Base-by-base conservation (phyloP, 2,888 invertebrate species). In the Philaethria dido region DNA sequence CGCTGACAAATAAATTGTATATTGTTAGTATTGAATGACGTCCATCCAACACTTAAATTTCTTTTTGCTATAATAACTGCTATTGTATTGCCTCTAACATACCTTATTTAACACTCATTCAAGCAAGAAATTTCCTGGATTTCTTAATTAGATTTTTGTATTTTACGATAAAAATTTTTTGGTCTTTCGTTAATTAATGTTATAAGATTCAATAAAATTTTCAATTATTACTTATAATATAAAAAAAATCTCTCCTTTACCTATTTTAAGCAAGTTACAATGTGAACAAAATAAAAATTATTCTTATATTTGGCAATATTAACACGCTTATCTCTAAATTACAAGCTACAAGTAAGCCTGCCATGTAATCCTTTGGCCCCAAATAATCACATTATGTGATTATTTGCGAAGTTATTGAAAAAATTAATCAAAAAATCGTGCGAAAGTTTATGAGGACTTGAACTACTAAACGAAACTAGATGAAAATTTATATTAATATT, bases 21-120 rank as follows among this genome's bases (percentile, higher is more conserved):
- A 84, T 85, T 83, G 84, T 84, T 79, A 80, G 71, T 74, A 72
- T 73, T 74, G 75, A 78, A 77, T 78, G 80, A 81, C 79, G 80
- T 80, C 79, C 76, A 74, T 71, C 76, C 73, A 76, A 74, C 75
- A 77, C 75, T 45, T 60, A 60, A 29, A 45, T 45, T 60, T 64
- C 39, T 64, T 64, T 82, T 80, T 80, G 77, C 81, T 72, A 74
- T 69, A 50, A 64, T 80, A 80, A 80, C 79, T 71, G 81, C 74
- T 71, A 72, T 74, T 72, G 69, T 61, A 80, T 75, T 78, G 74
- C 76, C 62, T 72, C 62, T 74, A 72, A 72, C 78, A 77, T 77
- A 74, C 62, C 73, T 75, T 66, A 64, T 72, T 65, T 67, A 71
- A 69, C 67, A 63, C 45, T 33, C 33, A 39, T 45, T 70, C 1